Percentiles rank a stretch among this genome's conserved stretches.
Conservation (phyloP, 2,797 vertebrate species). For the Chromis chromis region DNA sequence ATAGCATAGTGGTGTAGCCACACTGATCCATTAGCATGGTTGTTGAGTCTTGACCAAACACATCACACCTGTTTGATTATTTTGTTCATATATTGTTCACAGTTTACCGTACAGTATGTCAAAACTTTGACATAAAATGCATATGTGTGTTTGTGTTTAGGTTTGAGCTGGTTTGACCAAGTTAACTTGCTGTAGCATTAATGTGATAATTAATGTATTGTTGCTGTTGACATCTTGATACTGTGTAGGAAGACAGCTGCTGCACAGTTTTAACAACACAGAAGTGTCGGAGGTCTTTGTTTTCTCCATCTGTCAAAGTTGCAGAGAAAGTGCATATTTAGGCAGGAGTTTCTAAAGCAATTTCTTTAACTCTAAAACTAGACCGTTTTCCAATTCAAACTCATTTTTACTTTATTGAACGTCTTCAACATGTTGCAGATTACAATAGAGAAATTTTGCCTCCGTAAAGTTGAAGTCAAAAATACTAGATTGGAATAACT, state of each 20-base stretch:
- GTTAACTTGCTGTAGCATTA: too few species aligned
- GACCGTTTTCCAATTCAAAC: constrained; percentile 1
- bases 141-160: too few species aligned
- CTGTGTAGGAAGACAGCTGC: constrained; percentile 32
- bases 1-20: neutral
- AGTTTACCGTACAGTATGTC: too few species aligned
- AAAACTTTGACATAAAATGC: too few species aligned
- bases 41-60: too few species aligned
- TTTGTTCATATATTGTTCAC: too few species aligned
- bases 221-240: too few species aligned
- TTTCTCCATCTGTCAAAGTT: neutral
- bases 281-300: neutral
- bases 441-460: neutral
- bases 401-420: neutral
- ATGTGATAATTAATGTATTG: too few species aligned
- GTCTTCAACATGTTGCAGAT: constrained; percentile 1
- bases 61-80: too few species aligned
- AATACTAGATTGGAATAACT: neutral
- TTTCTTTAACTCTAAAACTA: constrained; percentile 14
- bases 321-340: constrained; percentile 26
- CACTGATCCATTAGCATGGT: neutral
- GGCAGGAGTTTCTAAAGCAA: constrained; percentile 20
- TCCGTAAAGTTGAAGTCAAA: neutral
- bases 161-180: too few species aligned
- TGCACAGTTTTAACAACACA: constrained; percentile 9